phyloP scores from a whole-genome alignment of 2,113 vertebrate species.

The Gavia stellata region DNA sequence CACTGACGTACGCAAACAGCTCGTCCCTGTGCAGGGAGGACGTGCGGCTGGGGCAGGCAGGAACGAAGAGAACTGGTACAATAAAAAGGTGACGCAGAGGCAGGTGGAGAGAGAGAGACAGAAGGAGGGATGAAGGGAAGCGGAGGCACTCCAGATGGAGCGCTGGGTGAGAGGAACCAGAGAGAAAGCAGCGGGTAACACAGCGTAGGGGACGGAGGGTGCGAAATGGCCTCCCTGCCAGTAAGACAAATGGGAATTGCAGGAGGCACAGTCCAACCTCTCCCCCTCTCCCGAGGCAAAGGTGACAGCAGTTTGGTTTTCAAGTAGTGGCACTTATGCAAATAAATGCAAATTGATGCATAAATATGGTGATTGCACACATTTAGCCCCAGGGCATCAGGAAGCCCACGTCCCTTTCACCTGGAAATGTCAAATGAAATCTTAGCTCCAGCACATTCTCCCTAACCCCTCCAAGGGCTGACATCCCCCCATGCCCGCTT shows the following conservation, averaged over 20 bases:
- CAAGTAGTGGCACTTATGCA: constrained; percentile 2
- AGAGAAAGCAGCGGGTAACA: neutral
- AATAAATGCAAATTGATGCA: constrained; percentile 30
- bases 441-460: neutral
- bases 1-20: fast-evolving
- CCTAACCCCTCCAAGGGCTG: neutral
- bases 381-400: neutral
- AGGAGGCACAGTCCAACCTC: neutral
- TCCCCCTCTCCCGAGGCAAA: neutral
- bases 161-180: neutral
- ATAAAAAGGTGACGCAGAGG: neutral
- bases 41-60: fast-evolving
- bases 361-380: constrained; percentile 7
- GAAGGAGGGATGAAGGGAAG: neutral
- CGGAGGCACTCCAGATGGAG: neutral
- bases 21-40: fast-evolving
- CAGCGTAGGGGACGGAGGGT: neutral
- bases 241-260: neutral
- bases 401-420: neutral
- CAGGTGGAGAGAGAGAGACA: neutral
- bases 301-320: constrained; percentile 21
- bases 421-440: neutral
- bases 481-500: neutral
- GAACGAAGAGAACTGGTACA: neutral
- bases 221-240: neutral